Evolutionary conservation across 2,797 vertebrate genomes (phyloP).

Genomic region (Argentina silus): DNA sequence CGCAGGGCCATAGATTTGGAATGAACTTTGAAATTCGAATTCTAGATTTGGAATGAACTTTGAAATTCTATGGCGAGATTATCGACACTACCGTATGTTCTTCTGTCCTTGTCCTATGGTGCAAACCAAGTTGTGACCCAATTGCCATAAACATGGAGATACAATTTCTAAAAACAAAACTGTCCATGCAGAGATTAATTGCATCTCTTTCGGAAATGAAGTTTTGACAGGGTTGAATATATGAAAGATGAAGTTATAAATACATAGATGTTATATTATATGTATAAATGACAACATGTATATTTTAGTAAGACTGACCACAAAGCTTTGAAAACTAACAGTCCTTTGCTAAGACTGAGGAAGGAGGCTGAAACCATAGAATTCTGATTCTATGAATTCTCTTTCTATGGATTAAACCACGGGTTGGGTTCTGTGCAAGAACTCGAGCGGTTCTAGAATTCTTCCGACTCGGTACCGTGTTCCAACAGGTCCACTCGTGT

Average conservation of each 20-base stretch:
- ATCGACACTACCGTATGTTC: constrained; percentile 32
- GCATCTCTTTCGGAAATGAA: constrained; percentile 1
- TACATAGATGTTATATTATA: constrained; percentile 49
- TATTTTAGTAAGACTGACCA: constrained; percentile 71
- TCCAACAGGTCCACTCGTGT: background rate
- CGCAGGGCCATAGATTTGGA: constrained; percentile 28
- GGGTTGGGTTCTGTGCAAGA: constrained; percentile 52
- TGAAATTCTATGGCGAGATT: constrained; percentile 5
- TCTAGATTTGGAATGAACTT: constrained; percentile 30
- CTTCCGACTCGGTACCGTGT: constrained; percentile 37
- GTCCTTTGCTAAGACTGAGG: constrained; percentile 46
- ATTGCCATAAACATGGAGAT: constrained; percentile 24
- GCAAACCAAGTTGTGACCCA: constrained; percentile 17
- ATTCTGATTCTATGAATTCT: too few relatives aligned
- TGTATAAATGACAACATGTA: constrained; percentile 59
- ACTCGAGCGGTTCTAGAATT: constrained; percentile 44
- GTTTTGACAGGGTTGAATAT: constrained; percentile 6
- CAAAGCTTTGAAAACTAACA: constrained; percentile 55
- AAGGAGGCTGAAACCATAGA: constrained; percentile 41
- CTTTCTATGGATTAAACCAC: constrained; percentile 11
- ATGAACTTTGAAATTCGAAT: constrained; percentile 2
- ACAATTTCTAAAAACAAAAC: constrained; percentile 1
- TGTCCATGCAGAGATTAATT: too few relatives aligned
- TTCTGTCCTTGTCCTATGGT: constrained; percentile 20
- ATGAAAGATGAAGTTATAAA: constrained; percentile 13